Percentiles rank a stretch among this genome's conserved stretches.
Evolutionary conservation across 2,888 invertebrate genomes (phyloP).

Genomic region (Agrochola lota): DNA sequence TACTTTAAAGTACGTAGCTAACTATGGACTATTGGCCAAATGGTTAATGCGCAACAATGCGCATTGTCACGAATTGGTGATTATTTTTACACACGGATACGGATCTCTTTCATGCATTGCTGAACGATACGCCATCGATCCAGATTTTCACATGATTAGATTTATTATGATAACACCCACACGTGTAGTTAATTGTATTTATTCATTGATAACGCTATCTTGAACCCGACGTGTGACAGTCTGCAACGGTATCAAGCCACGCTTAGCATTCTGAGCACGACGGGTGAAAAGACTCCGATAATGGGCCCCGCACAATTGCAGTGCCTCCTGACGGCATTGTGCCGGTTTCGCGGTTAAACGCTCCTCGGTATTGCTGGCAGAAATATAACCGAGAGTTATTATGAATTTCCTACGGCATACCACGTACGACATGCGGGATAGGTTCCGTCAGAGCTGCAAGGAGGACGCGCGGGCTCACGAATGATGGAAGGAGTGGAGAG

Average conservation of each 20-base stretch:
- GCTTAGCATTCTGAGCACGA: conserved; percentile 29
- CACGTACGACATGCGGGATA: too few species aligned
- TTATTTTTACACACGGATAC: not conserved
- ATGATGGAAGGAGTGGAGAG: too few species aligned
- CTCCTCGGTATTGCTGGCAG: not conserved
- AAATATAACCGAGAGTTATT: conserved; percentile 6
- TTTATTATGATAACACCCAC: conserved; percentile 40
- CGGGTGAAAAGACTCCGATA: conserved; percentile 39
- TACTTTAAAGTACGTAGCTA: not conserved
- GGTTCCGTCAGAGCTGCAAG: too few species aligned
- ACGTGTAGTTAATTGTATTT: conserved; percentile 41
- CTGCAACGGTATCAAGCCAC: conserved; percentile 9
- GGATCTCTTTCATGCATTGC: conserved; percentile 1
- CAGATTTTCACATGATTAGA: not conserved
- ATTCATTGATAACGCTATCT: conserved; percentile 37
- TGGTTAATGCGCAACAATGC: not conserved
- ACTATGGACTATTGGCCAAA: conserved; percentile 4
- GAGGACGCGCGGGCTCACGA: too few species aligned
- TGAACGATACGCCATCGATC: not conserved
- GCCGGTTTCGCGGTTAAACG: conserved; percentile 9
- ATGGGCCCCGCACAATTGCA: conserved; percentile 29
- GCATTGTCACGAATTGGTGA: conserved; percentile 5
- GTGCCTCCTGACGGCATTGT: conserved; percentile 5
- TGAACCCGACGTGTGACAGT: conserved; percentile 22
- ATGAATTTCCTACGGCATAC: conserved; percentile 4